Evolutionary conservation across 1,140 invertebrate species (phyloP).

Genomic region (Drosophila athabasca): DNA sequence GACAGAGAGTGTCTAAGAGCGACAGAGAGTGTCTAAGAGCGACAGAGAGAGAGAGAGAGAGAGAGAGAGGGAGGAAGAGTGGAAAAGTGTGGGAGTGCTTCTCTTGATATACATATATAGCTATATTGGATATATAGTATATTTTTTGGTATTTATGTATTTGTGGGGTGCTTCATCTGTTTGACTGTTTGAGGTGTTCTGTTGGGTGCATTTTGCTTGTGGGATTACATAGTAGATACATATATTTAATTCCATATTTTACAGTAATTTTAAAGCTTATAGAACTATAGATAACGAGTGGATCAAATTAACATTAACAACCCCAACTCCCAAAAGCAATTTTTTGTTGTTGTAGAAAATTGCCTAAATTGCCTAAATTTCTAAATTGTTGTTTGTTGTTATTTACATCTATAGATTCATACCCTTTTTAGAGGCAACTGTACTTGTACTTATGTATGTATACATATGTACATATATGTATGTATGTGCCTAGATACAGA

Average conservation of each 20-base stretch:
- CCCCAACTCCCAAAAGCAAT: conserved; percentile 7
- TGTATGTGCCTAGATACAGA: no score
- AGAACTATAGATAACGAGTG: conserved; percentile 35
- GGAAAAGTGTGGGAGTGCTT: conserved; percentile 36
- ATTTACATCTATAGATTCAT: conserved; percentile 29
- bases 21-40: no score
- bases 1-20: conserved; percentile 14
- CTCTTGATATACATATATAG: conserved; percentile 5
- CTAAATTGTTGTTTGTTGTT: background rate
- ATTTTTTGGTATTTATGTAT: conserved; percentile 21
- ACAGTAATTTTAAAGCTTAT: conserved; percentile 54
- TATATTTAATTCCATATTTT: conserved; percentile 38
- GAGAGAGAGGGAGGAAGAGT: conserved; percentile 13
- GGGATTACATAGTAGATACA: conserved; percentile 18
- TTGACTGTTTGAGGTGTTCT: conserved; percentile 34
- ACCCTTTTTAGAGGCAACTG: conserved; percentile 22
- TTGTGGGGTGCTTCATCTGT: conserved; percentile 39
- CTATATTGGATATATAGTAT: conserved; percentile 1
- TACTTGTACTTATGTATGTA: conserved; percentile 2
- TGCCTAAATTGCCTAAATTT: background rate
- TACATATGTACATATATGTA: no score
- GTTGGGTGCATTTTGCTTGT: conserved; percentile 33
- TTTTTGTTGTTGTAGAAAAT: background rate
- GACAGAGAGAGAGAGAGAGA: conserved; percentile 25
- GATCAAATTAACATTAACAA: no score